Conservation (phyloP, 2,113 vertebrate genomes). For the Galbula dea region DNA sequence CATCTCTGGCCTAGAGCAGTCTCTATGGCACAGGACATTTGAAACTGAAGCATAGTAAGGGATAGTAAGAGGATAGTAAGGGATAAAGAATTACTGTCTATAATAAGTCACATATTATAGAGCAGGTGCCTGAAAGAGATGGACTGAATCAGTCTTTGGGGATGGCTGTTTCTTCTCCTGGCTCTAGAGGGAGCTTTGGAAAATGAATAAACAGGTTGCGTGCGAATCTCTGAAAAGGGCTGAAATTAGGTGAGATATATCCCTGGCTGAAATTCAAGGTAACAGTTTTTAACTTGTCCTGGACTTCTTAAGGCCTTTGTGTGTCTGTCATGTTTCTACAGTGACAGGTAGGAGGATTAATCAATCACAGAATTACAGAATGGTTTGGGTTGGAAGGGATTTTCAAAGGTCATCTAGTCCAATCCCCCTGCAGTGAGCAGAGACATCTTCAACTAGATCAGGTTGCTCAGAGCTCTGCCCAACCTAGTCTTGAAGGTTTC, state of each 20-base stretch:
- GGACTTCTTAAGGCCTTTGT: background rate
- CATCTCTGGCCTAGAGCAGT: background rate
- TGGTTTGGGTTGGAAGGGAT: no score
- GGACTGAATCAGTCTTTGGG: background rate
- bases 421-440: no score
- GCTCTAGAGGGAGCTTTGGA: background rate
- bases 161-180: background rate
- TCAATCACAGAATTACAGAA: no score
- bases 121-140: background rate
- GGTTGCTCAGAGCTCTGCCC: no score
- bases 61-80: no score
- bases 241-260: background rate
- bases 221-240: background rate
- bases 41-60: background rate
- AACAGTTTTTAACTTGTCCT: background rate
- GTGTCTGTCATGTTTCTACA: background rate
- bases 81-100: background rate
- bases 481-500: no score
- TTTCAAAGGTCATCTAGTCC: no score
- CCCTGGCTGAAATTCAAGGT: background rate
- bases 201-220: background rate
- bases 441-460: no score
- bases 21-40: background rate
- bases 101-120: rapidly evolving
- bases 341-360: background rate